Evolutionary conservation across 2,797 vertebrate species (phyloP), one percentile per base, ranked within the genome.

Genomic region (Pelobates cultripes): DNA sequence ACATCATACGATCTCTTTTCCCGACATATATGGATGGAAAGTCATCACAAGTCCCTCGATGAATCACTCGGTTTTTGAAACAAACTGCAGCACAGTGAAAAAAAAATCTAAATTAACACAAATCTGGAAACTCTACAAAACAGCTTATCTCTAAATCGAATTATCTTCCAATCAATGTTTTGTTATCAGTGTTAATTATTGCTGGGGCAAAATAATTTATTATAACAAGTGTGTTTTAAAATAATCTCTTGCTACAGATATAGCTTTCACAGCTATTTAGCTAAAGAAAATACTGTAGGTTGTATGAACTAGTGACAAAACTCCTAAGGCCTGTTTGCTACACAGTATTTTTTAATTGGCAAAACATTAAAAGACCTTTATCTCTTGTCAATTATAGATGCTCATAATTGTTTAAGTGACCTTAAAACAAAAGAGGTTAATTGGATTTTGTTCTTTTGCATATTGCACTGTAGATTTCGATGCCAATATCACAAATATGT

Each of bases 381-480:
- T 75, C 47, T 60, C n/a, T 41, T 60, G 72, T 43, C 72, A 74
- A n/a, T 60, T 74, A 57, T 43, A 74, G 14, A 67, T 80, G 67
- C 28, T 75, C 13, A 12, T 80, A 68, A 69, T 6, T 44, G 64
- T 80, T 74, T 43, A 67, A 40, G 61, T 80, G 72, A 80, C 72
- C 64, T 75, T 69, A 80, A 68, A 69, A 75, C 41, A 75, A 80
- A 80, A 44, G 47, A 80, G 73, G 79, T 75, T 80, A 75, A 80
- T 80, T 80, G 79, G 72, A 80, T 74, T 80, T 80, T 41, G 70
- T 57, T 79, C 6, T 79, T 79, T 79, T 73, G 44, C 70, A 73
- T 71, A 80, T 43, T 57, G 69, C 53, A 13, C 43, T 15, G 70
- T 67, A 55, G 45, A 55, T 73, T 67, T 14, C 67, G 78, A 45